Base-by-base conservation (phyloP, 2,113 vertebrate genomes). In the Gadus macrocephalus region DNA sequence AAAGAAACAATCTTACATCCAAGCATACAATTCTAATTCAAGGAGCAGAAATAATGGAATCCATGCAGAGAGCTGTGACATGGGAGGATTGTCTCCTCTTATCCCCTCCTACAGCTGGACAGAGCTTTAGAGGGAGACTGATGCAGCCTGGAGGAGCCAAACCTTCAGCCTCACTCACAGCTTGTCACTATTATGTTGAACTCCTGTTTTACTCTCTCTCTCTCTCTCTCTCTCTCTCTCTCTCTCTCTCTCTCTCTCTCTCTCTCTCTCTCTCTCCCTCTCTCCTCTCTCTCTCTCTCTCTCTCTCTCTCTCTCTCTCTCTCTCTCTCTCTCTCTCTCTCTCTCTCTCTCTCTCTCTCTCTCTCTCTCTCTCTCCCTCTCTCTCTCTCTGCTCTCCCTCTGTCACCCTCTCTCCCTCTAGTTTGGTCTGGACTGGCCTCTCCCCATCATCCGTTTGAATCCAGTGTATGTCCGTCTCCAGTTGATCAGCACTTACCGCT, bases 131-230 rank as follows among this genome's bases (percentile, higher is more conserved):
- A 58, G 55, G 15, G 3, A 58, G 55, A 7, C 15, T 14, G 53
- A 55, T 55, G 53, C 6, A 55, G 53, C 12, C 16, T 55, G 53
- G 53, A 55, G 53, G 55, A 17, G 3, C 2, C 1, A 72, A 82
- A 66, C 84, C 81, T 83, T 86, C 76, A 79, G 60, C 53, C 64
- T 83, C 73, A 85, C 70, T 82, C 61, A 27, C 63, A 75, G 75
- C 71, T 65, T 67, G 49, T 70, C 71, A 69, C 71, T 75, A 68
- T 80, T 69, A 75, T 67, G 68, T 58, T 58, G 15, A 16, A 16
- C 16, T 16, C 14, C 55, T 58, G 55, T 58, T 6, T 17, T n/a
- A 58, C 55, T 58, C 55, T 58, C 55, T 2, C 72, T 79, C 28
- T 49, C 31, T 72, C 73, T 38, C 62, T 55, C 69, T 64, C 42